phyloP scores from a whole-genome alignment of 2,113 vertebrate species.

The Hucho hucho region DNA sequence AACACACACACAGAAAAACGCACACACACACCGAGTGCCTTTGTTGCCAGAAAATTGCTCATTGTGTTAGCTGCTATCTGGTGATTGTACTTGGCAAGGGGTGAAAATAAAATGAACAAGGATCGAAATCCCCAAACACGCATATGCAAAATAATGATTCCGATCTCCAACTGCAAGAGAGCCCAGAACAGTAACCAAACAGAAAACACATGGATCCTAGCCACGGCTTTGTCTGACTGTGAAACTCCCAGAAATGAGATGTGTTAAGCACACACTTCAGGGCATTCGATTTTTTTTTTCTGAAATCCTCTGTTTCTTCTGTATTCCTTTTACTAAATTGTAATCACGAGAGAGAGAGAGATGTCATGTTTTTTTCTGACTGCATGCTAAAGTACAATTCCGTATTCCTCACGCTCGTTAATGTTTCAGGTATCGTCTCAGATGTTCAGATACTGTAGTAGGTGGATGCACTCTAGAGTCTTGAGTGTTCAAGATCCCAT shows the following conservation, averaged over 20 bases:
- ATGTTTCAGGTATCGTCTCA: no score
- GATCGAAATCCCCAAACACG: conserved; percentile 60
- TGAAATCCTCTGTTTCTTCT: conserved; percentile 44
- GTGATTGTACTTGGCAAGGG: conserved; percentile 65
- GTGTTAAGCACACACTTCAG: conserved; percentile 35
- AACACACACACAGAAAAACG: no score
- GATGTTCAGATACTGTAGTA: no score
- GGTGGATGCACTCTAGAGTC: no score
- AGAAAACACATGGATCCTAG: conserved; percentile 13
- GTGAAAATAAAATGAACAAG: conserved; percentile 32
- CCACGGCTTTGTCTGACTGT: conserved; percentile 15
- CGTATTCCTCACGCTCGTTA: no score
- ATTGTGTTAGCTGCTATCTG: conserved; percentile 52
- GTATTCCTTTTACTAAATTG: background rate
- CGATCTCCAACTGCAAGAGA: conserved; percentile 51
- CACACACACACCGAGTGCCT: background rate
- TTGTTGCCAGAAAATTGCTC: conserved; percentile 45
- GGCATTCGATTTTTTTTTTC: conserved; percentile 56
- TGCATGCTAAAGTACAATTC: no score
- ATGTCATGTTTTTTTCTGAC: no score
- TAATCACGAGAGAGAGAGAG: conserved; percentile 25
- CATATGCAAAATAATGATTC: conserved; percentile 67
- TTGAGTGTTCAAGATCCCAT: no score
- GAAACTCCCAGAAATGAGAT: conserved; percentile 1
- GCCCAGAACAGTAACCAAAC: conserved; percentile 57